These are phyloP conservation scores for Isurus oxyrinchus DNA, from an alignment of 2,113 vertebrate species.

Conservation along the genomic window DNA sequence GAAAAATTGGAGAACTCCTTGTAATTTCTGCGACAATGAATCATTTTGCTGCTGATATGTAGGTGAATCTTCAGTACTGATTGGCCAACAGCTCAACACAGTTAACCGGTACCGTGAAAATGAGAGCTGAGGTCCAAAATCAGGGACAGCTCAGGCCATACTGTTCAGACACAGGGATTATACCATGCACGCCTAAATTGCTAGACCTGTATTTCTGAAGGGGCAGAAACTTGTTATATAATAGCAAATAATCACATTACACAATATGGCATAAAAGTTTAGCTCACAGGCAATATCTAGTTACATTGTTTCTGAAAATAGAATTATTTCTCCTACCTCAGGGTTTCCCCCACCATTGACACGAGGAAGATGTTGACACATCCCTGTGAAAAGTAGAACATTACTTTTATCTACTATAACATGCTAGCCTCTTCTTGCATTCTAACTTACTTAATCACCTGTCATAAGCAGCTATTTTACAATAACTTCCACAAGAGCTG, in stretches of 20 bases:
- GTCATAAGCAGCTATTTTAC: not conserved
- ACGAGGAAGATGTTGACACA: constrained; percentile 46
- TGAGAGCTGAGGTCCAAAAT: not conserved
- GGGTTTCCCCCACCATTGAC: constrained; percentile 42
- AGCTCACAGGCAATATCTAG: not conserved
- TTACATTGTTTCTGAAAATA: not conserved
- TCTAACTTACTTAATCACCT: not conserved
- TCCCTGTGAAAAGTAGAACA: constrained; percentile 38
- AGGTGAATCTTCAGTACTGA: not conserved
- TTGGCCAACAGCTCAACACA: not conserved
- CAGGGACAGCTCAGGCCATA: not conserved
- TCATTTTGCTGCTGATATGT: not conserved
- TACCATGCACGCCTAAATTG: not conserved
- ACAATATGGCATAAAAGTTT: not conserved
- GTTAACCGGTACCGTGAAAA: not conserved
- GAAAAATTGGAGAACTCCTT: not conserved
- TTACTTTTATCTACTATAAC: not conserved
- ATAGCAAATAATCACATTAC: not conserved
- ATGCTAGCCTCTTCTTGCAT: not conserved
- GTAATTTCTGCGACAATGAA: not conserved
- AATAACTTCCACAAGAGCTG: not conserved
- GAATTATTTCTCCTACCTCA: constrained; percentile 41
- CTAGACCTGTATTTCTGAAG: not conserved
- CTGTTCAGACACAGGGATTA: not conserved
- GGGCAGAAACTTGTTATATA: not conserved